Evolutionary conservation across 1,140 invertebrate species (phyloP), one percentile per base, ranked within the genome.

Genomic region (Octopus sinensis): DNA sequence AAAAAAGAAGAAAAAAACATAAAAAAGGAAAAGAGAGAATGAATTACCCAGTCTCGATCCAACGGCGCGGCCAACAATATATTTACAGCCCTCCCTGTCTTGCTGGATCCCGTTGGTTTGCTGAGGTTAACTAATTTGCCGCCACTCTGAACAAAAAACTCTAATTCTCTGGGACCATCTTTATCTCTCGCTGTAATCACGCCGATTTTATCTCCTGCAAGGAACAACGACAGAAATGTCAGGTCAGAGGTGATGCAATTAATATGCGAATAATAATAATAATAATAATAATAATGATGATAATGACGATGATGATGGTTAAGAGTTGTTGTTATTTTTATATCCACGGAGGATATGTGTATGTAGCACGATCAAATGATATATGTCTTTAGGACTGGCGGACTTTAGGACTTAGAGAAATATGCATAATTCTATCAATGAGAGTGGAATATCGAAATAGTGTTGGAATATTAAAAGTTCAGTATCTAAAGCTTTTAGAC

Each of bases 31-130:
- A 9, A 12, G 76, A 12, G 17, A 51, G 9, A 76, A 71, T 13
- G 30, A 81, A 84, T 82, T 81, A 87, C 87, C 76, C 80, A 85
- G 80, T 87, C 87, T 79, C 87, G 84, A 76, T 88, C 87, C 6
- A 88, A 82, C 10, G 62, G n/a, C n/a, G 80, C 54, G 13, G 83
- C 85, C 17, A 87, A 82, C 43, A 85, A 84, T 54, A 87, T 86
- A 80, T 88, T 83, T 10, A 86, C 86, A 10, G 84, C 83, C 53
- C 81, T 54, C 13, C 62, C 51, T 23, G 30, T 53, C 23, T 78
- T 73, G 76, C 82, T 78, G 4, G 84, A 79, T 52, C 82, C 82
- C 23, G 82, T 79, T 7, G 83, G 80, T 53, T 78, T 80, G 75
- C 82, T 85, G 53, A 88, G 82, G n/a, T 83, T 77, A 6, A 88